Evolutionary conservation across 2,113 vertebrate genomes (phyloP), one percentile per base, ranked within the genome.

Genomic region (Eubucco bourcierii): DNA sequence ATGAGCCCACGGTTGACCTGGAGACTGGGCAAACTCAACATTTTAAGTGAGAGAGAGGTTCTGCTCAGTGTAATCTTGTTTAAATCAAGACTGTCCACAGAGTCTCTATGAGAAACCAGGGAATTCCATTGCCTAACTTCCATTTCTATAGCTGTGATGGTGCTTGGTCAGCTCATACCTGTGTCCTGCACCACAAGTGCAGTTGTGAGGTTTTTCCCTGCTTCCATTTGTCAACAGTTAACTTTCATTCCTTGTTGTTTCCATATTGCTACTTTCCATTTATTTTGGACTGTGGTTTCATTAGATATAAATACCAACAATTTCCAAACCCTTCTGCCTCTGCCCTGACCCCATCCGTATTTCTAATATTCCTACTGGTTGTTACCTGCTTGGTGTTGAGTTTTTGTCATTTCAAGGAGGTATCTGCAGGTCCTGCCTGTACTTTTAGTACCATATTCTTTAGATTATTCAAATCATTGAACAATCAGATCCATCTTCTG

Each of bases 141-240:
- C 8, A 25, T 64, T 90, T 80, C 56, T 60, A 0, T 29, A n/a
- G 31, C 78, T 84, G 47, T 0, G 0, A 3, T 0, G 3, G 13
- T 67, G 7, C 24, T 3, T 6, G 41, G 8, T 55, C 24, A 56
- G 2, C 63, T 75, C 58, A 14, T n/a, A 33, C 4, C 53, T 6
- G 1, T 13, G 12, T 60, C 16, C 65, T 86, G 24, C 20, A 28
- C 25, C 8, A 24, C n/a, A n/a, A 23, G 9, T 10, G 29, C 25
- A 23, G 0, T 28, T 1, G 0, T 24, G 76, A 85, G 16, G 15
- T 75, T 72, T 83, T 84, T 82, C 28, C 15, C 27, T 55, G 15
- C 13, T 59, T 77, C 29, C 7, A 74, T 46, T 7, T 3, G 1
- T 15, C 66, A 46, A 78, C 63, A 58, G 39, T 65, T 76, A 33